Evolutionary conservation across 2,113 vertebrate genomes (phyloP), one percentile per base, ranked within the genome.

Genomic region (Stomatorhinus ivindoensis): DNA sequence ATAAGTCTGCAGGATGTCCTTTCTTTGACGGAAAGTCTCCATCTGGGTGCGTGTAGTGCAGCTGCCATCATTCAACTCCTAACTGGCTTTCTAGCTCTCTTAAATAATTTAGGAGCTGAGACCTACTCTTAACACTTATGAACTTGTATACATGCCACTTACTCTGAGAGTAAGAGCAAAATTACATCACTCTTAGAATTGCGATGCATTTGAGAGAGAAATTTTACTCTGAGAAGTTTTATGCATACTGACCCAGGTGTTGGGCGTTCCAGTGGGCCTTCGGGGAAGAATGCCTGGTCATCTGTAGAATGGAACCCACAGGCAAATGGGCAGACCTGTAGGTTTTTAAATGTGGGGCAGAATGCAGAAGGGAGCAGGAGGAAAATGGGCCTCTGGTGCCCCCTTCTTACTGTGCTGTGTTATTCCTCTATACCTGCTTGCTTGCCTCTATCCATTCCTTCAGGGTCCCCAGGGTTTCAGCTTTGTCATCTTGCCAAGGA

Each of bases 401-500:
- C 35, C 17, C 39, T 46, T 42, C 46, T 39, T 35, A 44, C 80
- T 44, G 80, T 19, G 2, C 19, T 83, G 44, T 3, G 24, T 76
- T 31, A 39, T 76, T 76, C 31, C 69, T 76, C 31, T 76, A 39
- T 19, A 35, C 31, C 31, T 39, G 69, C 69, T 17, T 94, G 95
- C 95, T 95, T 96, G 96, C 95, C 95, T 93, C 96, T 95, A 95
- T 92, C 94, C 88, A 95, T 93, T 88, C 69, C 69, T 35, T 39
- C 11, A 15, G 31, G 69, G 69, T 96, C 97, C 97, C 97, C 97
- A 95, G 92, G 92, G 17, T 53, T 17, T 94, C 95, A 94, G 96
- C 97, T 96, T 97, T 97, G 97, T 95, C 92, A 93, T 94, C 93
- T 94, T 96, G 97, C 97, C 97, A 97, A 97, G 95, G 95, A 96